phyloP scores from a whole-genome alignment of 92 coral and sea anemone species.

The Umimayanthus chanpuru region DNA sequence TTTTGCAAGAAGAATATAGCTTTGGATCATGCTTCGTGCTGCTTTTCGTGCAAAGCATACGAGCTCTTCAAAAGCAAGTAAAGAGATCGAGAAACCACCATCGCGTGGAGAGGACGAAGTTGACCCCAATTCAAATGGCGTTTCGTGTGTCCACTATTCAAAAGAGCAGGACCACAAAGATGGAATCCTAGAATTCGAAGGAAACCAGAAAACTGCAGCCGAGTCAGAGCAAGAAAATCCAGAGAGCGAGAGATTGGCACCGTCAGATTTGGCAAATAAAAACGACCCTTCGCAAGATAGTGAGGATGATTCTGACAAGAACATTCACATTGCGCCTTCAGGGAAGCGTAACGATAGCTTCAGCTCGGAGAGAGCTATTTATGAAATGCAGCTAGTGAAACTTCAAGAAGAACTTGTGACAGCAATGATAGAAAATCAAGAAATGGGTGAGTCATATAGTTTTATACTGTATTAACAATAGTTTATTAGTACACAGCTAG shows the following conservation, averaged over 20 bases:
- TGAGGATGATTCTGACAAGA: conserved; percentile 20
- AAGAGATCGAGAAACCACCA: conserved; percentile 7
- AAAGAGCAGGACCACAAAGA: conserved; percentile 6
- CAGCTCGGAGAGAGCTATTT: conserved; percentile 75
- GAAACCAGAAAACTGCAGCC: background rate
- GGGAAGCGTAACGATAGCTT: conserved; percentile 32
- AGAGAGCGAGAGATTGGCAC: background rate
- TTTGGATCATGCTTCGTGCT: conserved; percentile 57
- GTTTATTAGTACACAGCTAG: background rate
- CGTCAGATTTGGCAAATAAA: background rate
- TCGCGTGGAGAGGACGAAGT: background rate
- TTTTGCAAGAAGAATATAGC: background rate
- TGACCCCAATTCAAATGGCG: conserved; percentile 14
- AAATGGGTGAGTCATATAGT: conserved; percentile 65
- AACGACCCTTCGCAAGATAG: conserved; percentile 7
- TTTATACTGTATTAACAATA: background rate
- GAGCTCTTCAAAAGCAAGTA: conserved; percentile 24
- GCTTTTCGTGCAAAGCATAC: conserved; percentile 69
- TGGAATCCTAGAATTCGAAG: conserved; percentile 2
- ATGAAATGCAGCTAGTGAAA: conserved; percentile 91
- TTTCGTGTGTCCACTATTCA: background rate
- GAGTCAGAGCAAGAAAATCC: background rate
- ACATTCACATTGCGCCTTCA: background rate
- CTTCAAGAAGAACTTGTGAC: conserved; percentile 96
- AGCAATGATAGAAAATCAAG: conserved; percentile 93